These are phyloP conservation scores for Cenopis cana DNA, from an alignment of 2,888 invertebrate genomes.

Conservation along the genomic window DNA sequence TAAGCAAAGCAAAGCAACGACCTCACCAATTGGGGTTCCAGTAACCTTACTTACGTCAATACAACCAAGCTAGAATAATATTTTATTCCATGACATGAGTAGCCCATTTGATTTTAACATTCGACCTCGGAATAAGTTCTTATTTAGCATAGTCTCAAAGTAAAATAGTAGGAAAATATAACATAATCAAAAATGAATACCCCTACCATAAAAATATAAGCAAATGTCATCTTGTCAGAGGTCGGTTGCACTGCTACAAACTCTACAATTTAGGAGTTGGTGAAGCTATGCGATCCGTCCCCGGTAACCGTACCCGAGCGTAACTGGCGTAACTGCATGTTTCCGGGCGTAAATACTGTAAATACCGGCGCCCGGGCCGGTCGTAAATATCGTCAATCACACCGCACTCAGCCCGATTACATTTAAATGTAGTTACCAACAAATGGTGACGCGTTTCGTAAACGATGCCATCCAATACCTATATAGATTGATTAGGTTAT, in stretches of 20 bases:
- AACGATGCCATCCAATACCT: constrained; percentile 5
- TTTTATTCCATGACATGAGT: no score
- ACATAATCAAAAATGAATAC: background rate
- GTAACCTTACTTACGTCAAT: no score
- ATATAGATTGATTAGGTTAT: constrained; percentile 11
- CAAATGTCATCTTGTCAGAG: constrained; percentile 9
- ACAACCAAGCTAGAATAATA: no score
- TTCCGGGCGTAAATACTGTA: constrained; percentile 28
- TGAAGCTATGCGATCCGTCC: background rate
- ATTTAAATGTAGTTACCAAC: constrained; percentile 64
- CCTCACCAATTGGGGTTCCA: no score
- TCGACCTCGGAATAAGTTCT: no score
- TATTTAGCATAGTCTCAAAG: no score
- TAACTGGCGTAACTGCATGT: background rate
- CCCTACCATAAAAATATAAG: constrained; percentile 4
- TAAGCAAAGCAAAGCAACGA: no score
- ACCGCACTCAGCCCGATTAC: constrained; percentile 72
- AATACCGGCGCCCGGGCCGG: constrained; percentile 43
- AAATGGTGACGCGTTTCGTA: constrained; percentile 26
- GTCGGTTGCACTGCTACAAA: constrained; percentile 16
- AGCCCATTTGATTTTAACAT: no score
- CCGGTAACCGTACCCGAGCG: constrained; percentile 19
- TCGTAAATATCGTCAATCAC: constrained; percentile 72
- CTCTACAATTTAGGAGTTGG: constrained; percentile 28
- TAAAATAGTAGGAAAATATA: background rate